Base-by-base conservation (phyloP, 1,140 invertebrate genomes). In the Orussus abietinus region DNA sequence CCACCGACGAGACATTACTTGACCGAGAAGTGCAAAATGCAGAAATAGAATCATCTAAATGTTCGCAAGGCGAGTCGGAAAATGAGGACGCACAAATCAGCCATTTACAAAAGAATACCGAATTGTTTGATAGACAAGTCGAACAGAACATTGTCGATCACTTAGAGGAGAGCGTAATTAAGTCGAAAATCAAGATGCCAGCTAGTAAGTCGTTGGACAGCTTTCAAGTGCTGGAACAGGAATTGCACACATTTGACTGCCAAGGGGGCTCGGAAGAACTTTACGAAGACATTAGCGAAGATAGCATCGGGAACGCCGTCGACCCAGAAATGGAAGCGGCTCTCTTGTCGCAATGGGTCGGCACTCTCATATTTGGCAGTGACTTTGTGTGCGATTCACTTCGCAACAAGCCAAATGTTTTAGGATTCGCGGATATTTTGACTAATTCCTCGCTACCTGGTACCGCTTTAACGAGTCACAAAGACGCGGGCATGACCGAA, bases 201-300 rank as follows among this genome's bases (percentile, higher is more conserved):
- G 55, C 57, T n/a, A 74, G 69, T 20, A 66, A 63, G 49, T 73
- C 72, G 2, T 45, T 73, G 28, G 70, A 72, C 19, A 69, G 62
- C 32, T 57, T 72, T 31, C 62, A 69, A 42, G 31, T 53, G 1
- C 29, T 67, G 7, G 61, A 69, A 21, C 58, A 72, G 44, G 73
- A 74, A 46, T 58, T 75, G 5, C 66, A 68, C 21, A 64, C 66
- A 0, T 75, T 75, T 28, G 69, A 75, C 31, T 73, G 73, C 42
- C 72, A 76, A 45, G 75, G 75, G 26, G 74, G 75, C 5, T 69
- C 56, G 0, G 75, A 77, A 36, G 67, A 75, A 38, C 49, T 76
- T 31, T 75, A 62, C 12, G 65, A 64, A 19, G 58, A 66, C 17
- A 51, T 55, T n/a, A 52, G 55, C 3, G 61, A 57, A 28, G 46